A percentile compares a stretch with the other conserved stretches of the same genome.
phyloP scores from a whole-genome alignment of 2,113 vertebrate species.

The Spilogale gracilis region DNA sequence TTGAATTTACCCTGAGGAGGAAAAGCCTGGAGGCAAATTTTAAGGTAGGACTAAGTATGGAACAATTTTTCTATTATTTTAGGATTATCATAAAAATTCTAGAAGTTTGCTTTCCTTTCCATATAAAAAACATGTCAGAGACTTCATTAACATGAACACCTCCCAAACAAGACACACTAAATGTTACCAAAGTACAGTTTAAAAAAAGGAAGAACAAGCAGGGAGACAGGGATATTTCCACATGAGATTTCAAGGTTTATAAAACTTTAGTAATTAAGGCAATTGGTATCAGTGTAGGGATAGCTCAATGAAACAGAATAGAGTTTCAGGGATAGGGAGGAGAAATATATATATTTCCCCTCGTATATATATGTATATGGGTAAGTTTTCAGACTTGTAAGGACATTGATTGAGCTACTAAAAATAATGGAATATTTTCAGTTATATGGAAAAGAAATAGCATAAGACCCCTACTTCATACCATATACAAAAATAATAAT shows the following conservation, averaged over 20 bases:
- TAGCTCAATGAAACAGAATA: not conserved
- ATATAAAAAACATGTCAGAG: not conserved
- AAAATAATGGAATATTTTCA: not conserved
- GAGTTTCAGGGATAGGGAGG: not conserved
- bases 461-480: not conserved
- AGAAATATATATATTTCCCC: not conserved
- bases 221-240: not conserved
- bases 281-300: not conserved
- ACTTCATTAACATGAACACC: not conserved
- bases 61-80: not conserved
- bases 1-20: slow-evolving; percentile 70
- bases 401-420: not conserved
- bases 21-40: slow-evolving; percentile 76
- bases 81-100: not conserved
- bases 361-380: not conserved
- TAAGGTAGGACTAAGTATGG: slow-evolving; percentile 66
- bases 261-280: not conserved
- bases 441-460: not conserved
- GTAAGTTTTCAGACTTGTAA: not conserved
- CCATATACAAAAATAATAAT: not conserved
- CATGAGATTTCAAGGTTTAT: not conserved
- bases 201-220: not conserved
- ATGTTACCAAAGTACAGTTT: not conserved
- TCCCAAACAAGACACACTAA: not conserved
- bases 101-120: not conserved